Base-by-base conservation (phyloP, 2,113 vertebrate genomes). In the Vulpes lagopus region DNA sequence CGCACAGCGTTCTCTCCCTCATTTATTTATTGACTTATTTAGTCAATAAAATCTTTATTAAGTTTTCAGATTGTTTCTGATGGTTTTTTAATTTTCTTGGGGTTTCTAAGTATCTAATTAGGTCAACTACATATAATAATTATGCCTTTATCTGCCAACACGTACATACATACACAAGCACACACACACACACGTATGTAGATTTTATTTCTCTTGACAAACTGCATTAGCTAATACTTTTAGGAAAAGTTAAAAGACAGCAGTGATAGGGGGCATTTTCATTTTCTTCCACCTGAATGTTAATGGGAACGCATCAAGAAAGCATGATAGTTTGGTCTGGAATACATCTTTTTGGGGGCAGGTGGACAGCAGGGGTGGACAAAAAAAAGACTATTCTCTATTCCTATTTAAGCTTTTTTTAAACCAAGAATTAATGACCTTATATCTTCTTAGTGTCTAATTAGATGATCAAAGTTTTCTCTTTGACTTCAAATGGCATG, bases 391-490 rank as follows among this genome's bases (percentile, higher is more conserved):
- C 32, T 65, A 35, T 60, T 86, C 81, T 69, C 30, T 89, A 55
- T 88, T 79, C 14, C 25, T 80, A 83, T 14, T 93, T 82, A 95
- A 8, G 23, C 38, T 55, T 83, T 80, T 92, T 71, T 60, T 7
- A 80, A 88, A 65, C 16, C 7, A 83, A n/a, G 10, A 35, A 62
- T 38, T 86, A 96, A 96, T 38, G 20, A 92, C 60, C 27, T 76
- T 90, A n/a, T 27, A 94, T 10, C 55, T 55, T 92, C 20, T 93
- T 81, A 65, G 51, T 89, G 67, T 93, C 25, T 91, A 90, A 69
- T 55, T n/a, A 93, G 59, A 95, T 62, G 43, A 92, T 43, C 30
- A 32, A 90, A 78, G 27, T 95, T 92, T 38, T 67, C 85, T 78
- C 59, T 93, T 84, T 83, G 53, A 82, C 64, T 32, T 87, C 43